Conservation (phyloP, 1,140 invertebrate species). For the Hylyphantes graminicola region DNA sequence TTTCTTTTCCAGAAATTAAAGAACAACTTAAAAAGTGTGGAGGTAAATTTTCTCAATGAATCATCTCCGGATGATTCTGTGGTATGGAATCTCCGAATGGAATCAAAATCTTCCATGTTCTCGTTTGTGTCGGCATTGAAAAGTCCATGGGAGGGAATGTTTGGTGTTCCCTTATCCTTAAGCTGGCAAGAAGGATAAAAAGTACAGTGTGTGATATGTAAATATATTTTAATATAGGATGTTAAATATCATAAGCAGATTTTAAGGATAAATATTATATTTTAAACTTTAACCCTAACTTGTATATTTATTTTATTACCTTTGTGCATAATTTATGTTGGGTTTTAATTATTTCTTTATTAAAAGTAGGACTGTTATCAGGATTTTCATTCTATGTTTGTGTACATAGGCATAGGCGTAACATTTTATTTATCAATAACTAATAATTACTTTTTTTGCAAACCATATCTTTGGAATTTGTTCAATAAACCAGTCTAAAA, state of each 20-base stretch:
- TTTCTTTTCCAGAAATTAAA: constrained; percentile 36
- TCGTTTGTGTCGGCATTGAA: constrained; percentile 33
- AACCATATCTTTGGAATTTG: neutral
- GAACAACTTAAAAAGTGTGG: constrained; percentile 30
- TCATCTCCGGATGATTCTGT: constrained; percentile 3
- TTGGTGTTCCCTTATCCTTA: constrained; percentile 23
- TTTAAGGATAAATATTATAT: neutral
- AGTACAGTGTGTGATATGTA: constrained; percentile 9
- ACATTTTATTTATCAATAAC: neutral
- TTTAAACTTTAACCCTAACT: neutral
- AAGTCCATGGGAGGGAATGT: constrained; percentile 45
- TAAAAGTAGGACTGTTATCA: too few relatives aligned
- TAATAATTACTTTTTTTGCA: neutral
- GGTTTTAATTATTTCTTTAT: too few relatives aligned
- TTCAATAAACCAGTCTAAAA: neutral
- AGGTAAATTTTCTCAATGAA: constrained; percentile 37
- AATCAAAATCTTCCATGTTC: constrained; percentile 40
- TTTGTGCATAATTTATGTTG: neutral
- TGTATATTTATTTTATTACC: constrained; percentile 1
- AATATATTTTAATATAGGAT: too few relatives aligned
- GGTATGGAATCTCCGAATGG: constrained; percentile 30
- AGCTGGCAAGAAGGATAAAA: constrained; percentile 32
- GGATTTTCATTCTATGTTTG: neutral
- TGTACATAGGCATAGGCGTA: neutral
- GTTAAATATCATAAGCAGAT: neutral